Percentiles rank a stretch among this genome's conserved stretches.
Conservation (phyloP, 2,888 invertebrate genomes). For the Limnephilus marmoratus region DNA sequence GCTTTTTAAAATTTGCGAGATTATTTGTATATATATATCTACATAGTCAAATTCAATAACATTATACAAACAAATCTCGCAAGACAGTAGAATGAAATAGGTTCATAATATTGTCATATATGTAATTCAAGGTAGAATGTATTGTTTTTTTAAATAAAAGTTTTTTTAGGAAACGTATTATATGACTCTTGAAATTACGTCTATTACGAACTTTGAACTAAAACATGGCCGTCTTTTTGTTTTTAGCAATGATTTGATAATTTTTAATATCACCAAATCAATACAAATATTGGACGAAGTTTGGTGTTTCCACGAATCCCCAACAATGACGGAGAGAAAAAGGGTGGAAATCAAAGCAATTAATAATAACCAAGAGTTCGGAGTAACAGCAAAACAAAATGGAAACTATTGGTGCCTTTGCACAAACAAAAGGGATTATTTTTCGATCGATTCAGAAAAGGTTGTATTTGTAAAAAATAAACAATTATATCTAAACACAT, state of each 20-base stretch:
- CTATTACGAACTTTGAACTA: no score
- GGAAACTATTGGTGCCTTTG: constrained; percentile 24
- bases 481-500: not conserved
- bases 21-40: no score
- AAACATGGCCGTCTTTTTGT: no score
- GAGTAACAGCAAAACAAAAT: not conserved
- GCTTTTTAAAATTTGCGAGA: no score
- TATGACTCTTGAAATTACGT: no score
- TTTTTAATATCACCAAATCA: not conserved
- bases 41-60: no score
- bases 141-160: no score
- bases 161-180: no score
- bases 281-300: not conserved
- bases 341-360: not conserved
- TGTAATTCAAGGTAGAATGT: no score
- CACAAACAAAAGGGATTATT: not conserved
- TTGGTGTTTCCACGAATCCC: constrained; percentile 5
- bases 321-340: not conserved
- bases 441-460: not conserved
- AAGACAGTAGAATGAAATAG: no score
- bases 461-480: not conserved
- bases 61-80: no score
- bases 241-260: not conserved
- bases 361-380: not conserved
- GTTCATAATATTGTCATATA: no score